These are phyloP conservation scores for Erpornis zantholeuca DNA, from an alignment of 2,113 vertebrate genomes.

Conservation along the genomic window DNA sequence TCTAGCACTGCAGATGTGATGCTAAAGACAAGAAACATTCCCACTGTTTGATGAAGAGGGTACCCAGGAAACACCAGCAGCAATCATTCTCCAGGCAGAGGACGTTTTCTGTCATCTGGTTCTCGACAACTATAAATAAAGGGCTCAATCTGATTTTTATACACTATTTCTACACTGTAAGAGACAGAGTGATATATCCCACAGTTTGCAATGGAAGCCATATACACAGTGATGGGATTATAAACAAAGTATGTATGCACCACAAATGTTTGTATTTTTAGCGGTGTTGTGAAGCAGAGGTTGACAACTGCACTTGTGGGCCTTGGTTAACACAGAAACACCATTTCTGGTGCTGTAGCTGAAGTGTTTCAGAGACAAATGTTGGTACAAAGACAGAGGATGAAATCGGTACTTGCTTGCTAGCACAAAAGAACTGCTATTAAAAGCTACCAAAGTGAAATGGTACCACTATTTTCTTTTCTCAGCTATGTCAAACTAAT, in stretches of 20 bases:
- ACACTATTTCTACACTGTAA: not conserved
- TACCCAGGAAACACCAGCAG: not conserved
- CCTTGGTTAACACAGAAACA: not conserved
- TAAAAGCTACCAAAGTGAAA: not conserved
- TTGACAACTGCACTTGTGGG: not conserved
- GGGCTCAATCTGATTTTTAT: not conserved
- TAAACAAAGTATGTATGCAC: not conserved
- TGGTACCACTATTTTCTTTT: not conserved
- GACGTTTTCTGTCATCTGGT: constrained; percentile 35
- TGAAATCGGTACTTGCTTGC: not conserved
- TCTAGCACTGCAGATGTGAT: constrained; percentile 13
- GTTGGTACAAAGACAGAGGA: not conserved
- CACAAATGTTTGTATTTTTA: not conserved
- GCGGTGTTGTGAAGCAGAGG: not conserved
- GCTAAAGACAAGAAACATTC: constrained; percentile 8
- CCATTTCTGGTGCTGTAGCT: not conserved
- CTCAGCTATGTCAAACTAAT: not conserved
- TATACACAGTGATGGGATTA: not conserved
- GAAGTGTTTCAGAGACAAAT: not conserved
- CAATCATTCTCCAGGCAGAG: constrained; percentile 1
- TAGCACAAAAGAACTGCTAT: not conserved
- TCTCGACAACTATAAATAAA: constrained; percentile 23
- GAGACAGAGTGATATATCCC: not conserved
- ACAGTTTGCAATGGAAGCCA: not conserved
- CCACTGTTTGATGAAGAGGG: constrained; percentile 9